Percentiles rank a stretch among this genome's conserved stretches.
phyloP scores from a whole-genome alignment of 2,113 vertebrate genomes.

The Podilymbus podiceps region DNA sequence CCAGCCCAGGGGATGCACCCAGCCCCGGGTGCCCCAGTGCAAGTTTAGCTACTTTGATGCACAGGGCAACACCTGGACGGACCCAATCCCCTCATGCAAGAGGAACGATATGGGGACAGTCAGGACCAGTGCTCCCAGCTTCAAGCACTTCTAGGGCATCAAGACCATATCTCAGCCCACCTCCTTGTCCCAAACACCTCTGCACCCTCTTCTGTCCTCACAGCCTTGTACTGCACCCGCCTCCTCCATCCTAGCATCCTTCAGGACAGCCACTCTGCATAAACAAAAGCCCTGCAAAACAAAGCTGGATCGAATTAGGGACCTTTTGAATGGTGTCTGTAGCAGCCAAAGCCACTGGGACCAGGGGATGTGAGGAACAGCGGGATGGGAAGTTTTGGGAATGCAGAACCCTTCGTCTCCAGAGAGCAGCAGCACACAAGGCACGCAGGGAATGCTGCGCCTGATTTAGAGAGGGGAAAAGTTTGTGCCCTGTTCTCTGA shows the following conservation, averaged over 20 bases:
- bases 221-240: rapidly evolving
- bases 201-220: background rate
- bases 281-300: background rate
- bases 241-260: background rate
- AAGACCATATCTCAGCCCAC: background rate
- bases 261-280: background rate
- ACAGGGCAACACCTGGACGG: background rate
- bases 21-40: background rate
- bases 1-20: background rate
- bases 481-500: background rate
- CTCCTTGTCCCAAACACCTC: background rate
- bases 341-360: background rate
- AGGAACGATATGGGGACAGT: rapidly evolving
- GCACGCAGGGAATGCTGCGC: background rate
- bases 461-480: background rate
- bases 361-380: background rate
- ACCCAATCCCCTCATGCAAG: background rate
- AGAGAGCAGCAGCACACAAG: background rate
- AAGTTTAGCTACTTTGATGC: background rate
- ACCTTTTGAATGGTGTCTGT: background rate
- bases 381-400: background rate
- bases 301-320: background rate
- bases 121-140: background rate
- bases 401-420: background rate
- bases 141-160: background rate